phyloP scores from a whole-genome alignment of 2,888 invertebrate species.

The Ramazzottius varieornatus region DNA sequence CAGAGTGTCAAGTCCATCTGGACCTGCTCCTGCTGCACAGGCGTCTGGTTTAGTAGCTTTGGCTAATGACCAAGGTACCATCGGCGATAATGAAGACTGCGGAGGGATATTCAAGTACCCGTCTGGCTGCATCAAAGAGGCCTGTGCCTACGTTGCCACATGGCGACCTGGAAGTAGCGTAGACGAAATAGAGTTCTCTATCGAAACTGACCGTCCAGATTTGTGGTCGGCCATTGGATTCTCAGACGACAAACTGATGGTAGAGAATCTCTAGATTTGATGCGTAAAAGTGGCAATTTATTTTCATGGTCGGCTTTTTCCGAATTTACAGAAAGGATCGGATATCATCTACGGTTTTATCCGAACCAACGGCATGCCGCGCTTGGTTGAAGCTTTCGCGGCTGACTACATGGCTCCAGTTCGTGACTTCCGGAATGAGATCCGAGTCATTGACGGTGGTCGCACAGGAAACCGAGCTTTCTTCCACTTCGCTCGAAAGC shows the following conservation, averaged over 20 bases:
- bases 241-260: slow-evolving; percentile 9
- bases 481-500: background rate
- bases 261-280: too few species aligned
- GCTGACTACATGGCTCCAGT: background rate
- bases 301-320: background rate
- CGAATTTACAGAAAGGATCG: background rate
- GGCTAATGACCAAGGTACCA: background rate
- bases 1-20: too few species aligned
- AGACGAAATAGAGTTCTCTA: slow-evolving; percentile 15
- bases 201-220: slow-evolving; percentile 12
- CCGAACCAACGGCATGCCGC: background rate
- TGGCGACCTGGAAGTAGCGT: slow-evolving; percentile 12
- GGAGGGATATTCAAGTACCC: slow-evolving; percentile 15
- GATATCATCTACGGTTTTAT: background rate
- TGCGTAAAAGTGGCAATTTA: background rate
- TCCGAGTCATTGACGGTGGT: background rate
- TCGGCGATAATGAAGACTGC: slow-evolving; percentile 10
- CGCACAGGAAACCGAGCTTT: background rate
- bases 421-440: background rate
- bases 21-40: too few species aligned
- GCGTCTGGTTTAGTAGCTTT: too few species aligned
- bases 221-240: slow-evolving; percentile 22
- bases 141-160: background rate
- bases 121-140: slow-evolving; percentile 11
- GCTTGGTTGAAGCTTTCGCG: background rate